Conservation (phyloP, 2,797 vertebrate genomes). For the Channallabes apus region DNA sequence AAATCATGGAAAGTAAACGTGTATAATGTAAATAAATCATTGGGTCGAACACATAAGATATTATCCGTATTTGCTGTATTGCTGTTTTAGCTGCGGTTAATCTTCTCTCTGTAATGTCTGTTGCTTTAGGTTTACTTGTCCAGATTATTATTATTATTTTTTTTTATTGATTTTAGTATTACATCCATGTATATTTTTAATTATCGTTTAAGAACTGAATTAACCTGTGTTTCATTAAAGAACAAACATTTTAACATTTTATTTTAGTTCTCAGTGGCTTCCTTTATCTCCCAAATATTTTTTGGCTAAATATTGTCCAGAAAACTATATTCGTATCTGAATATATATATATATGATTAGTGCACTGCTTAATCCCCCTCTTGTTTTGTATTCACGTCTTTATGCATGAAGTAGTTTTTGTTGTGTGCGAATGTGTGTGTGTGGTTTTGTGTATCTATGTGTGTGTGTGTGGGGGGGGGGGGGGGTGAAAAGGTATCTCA, state of each 20-base stretch:
- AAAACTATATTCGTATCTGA: neutral
- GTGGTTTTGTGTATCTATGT: too few relatives aligned
- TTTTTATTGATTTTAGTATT: slow-evolving; percentile 78
- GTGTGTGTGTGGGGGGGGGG: too few relatives aligned
- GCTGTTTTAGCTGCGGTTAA: slow-evolving; percentile 85
- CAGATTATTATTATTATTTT: slow-evolving; percentile 55
- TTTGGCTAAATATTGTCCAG: neutral
- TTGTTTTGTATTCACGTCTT: neutral
- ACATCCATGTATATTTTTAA: slow-evolving; percentile 87
- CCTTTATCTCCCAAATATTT: slow-evolving; percentile 48
- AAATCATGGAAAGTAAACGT: slow-evolving; percentile 76
- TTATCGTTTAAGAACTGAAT: slow-evolving; percentile 92
- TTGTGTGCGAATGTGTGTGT: neutral
- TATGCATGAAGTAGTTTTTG: slow-evolving; percentile 32
- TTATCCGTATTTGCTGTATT: slow-evolving; percentile 96
- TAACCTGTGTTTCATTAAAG: slow-evolving; percentile 98
- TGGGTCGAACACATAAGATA: slow-evolving; percentile 85
- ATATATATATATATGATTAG: neutral
- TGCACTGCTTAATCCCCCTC: neutral
- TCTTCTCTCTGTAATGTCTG: slow-evolving; percentile 87
- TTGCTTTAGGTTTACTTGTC: slow-evolving; percentile 78
- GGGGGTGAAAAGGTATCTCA: neutral
- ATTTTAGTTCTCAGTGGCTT: slow-evolving; percentile 70
- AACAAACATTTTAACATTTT: slow-evolving; percentile 86
- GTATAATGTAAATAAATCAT: slow-evolving; percentile 98